Conservation (phyloP, 2,113 vertebrate genomes). For the Ameiurus melas region DNA sequence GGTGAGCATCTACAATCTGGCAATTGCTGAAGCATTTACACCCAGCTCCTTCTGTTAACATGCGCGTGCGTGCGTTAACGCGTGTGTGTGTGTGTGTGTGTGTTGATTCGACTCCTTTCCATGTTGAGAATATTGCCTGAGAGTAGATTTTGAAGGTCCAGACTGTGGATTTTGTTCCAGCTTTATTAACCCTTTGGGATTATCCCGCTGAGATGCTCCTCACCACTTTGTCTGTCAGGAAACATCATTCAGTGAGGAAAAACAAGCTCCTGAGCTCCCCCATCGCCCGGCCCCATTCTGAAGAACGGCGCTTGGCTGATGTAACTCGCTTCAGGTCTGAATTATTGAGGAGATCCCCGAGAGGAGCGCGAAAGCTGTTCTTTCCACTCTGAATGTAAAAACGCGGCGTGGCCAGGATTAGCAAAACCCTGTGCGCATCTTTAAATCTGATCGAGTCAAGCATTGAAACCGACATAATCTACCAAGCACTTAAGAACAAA, state of each 20-base stretch:
- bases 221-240: neutral
- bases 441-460: neutral
- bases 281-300: neutral
- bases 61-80: slow-evolving; percentile 31
- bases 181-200: slow-evolving; percentile 31
- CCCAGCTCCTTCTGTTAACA: neutral
- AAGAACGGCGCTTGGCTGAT: neutral
- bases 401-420: neutral
- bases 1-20: neutral
- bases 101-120: neutral
- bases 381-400: neutral
- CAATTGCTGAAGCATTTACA: neutral
- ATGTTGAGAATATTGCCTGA: slow-evolving; percentile 17
- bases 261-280: slow-evolving; percentile 10
- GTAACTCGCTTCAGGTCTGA: neutral
- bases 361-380: neutral
- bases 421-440: neutral
- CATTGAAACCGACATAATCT: neutral
- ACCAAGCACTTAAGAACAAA: neutral
- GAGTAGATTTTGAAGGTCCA: neutral
- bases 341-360: slow-evolving; percentile 6
- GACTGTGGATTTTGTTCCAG: neutral
- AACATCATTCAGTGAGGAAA: neutral
- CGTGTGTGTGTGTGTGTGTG: neutral
- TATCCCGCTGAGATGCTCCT: slow-evolving; percentile 11